Conservation (phyloP, 1,140 invertebrate species). For the Cyclina sinensis region DNA sequence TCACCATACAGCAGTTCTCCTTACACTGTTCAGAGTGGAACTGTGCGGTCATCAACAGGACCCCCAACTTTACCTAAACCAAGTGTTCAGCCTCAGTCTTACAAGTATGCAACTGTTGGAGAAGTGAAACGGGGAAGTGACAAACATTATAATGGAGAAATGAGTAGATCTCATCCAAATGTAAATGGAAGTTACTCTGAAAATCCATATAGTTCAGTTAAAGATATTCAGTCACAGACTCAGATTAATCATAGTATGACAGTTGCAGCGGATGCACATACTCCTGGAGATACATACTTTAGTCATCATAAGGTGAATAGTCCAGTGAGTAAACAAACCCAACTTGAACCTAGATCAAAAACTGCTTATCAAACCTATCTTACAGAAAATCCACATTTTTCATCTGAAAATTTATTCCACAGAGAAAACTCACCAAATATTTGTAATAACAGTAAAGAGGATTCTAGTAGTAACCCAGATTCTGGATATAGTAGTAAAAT, state of each 20-base stretch:
- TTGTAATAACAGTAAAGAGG: conserved; percentile 73
- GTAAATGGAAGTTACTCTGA: conserved; percentile 5
- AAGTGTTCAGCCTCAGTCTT: conserved; percentile 25
- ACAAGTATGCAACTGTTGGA: conserved; percentile 66
- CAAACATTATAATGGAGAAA: conserved; percentile 18
- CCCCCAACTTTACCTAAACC: conserved; percentile 55
- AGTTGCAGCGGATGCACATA: conserved; percentile 29
- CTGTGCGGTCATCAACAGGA: background rate
- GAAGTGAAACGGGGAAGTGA: conserved; percentile 46
- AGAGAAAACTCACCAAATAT: conserved; percentile 66
- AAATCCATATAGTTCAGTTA: conserved; percentile 44
- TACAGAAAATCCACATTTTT: conserved; percentile 51
- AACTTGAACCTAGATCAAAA: conserved; percentile 52
- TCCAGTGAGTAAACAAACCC: background rate
- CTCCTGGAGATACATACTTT: background rate
- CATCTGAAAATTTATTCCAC: conserved; percentile 33
- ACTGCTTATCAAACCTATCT: conserved; percentile 64
- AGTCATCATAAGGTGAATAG: background rate
- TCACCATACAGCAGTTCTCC: conserved; percentile 41
- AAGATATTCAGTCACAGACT: conserved; percentile 12
- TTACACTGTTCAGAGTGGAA: conserved; percentile 2
- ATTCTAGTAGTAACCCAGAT: conserved; percentile 85
- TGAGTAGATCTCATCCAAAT: background rate
- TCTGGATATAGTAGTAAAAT: conserved; percentile 84
- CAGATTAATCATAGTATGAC: conserved; percentile 9